Evolutionary conservation across 2,113 vertebrate species (phyloP).

Genomic region (Sander vitreus): DNA sequence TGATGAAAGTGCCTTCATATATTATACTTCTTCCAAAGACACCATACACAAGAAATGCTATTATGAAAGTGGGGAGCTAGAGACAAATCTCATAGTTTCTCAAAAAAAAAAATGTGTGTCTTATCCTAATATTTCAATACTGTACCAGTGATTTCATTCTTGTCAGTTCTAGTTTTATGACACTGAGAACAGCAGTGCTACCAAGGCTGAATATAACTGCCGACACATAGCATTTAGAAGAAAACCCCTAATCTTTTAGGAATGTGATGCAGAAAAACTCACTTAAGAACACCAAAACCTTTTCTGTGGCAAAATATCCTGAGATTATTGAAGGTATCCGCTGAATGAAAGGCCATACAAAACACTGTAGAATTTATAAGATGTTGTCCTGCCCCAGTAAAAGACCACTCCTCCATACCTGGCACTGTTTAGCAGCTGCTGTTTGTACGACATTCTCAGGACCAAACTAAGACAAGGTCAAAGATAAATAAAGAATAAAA

Average conservation of each 20-base stretch:
- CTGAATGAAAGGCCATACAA: neutral
- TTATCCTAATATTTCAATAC: slow-evolving; percentile 1
- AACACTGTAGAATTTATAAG: neutral
- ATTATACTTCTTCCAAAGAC: neutral
- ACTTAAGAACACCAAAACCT: too few species aligned
- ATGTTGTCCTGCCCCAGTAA: neutral
- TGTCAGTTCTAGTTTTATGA: neutral
- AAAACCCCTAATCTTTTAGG: neutral
- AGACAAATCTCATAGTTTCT: neutral
- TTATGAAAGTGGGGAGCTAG: neutral
- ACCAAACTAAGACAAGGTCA: neutral
- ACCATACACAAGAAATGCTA: neutral
- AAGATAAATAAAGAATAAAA: neutral
- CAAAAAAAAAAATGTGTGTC: neutral
- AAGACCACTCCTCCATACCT: neutral
- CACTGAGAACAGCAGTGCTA: neutral
- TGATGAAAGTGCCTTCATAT: neutral
- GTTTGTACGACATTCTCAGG: neutral
- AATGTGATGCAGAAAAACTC: neutral
- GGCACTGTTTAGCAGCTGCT: neutral
- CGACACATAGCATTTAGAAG: neutral
- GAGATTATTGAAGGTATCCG: neutral
- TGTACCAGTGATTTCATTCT: neutral
- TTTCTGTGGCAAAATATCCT: neutral
- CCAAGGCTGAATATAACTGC: neutral